A percentile compares a stretch with the other conserved stretches of the same genome.
These are phyloP conservation scores for Tenthredo amoena DNA, from an alignment of 2,888 invertebrate genomes.

Conservation along the genomic window DNA sequence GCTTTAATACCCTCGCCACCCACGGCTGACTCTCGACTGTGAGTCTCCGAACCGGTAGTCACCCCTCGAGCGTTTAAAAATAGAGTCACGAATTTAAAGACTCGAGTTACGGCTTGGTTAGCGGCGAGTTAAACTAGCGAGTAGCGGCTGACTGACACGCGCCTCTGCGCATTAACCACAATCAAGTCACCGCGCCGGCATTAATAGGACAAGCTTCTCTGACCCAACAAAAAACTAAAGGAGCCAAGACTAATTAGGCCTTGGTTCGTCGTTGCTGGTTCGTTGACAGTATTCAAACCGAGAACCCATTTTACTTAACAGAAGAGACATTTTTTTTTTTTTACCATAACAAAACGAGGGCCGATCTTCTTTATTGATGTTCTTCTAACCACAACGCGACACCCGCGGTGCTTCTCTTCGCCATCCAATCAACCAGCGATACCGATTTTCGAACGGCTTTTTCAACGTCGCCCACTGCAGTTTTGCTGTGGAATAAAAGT, in stretches of 20 bases:
- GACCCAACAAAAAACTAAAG: slow-evolving; percentile 45
- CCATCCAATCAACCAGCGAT: background rate
- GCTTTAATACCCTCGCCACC: slow-evolving; percentile 49
- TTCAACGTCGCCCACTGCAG: background rate
- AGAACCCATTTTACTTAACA: slow-evolving; percentile 6
- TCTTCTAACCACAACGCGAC: background rate
- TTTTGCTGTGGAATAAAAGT: background rate
- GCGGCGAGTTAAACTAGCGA: slow-evolving; percentile 42
- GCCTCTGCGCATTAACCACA: slow-evolving; percentile 55
- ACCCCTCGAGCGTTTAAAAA: slow-evolving; percentile 51
- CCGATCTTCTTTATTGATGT: background rate
- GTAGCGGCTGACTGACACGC: slow-evolving; percentile 56
- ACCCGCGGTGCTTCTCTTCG: background rate
- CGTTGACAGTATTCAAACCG: slow-evolving; percentile 43
- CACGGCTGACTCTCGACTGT: no score
- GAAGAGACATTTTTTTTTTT: background rate
- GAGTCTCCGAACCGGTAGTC: slow-evolving; percentile 44
- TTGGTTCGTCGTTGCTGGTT: background rate
- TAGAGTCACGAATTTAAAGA: slow-evolving; percentile 52
- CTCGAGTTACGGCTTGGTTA: slow-evolving; percentile 51
- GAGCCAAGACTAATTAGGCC: slow-evolving; percentile 49
- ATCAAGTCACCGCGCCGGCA: slow-evolving; percentile 51
- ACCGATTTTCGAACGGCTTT: background rate
- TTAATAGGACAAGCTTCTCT: slow-evolving; percentile 31
- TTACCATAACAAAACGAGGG: background rate